Conservation (phyloP, 2,797 vertebrate species). For the Hephaestus fuliginosus region DNA sequence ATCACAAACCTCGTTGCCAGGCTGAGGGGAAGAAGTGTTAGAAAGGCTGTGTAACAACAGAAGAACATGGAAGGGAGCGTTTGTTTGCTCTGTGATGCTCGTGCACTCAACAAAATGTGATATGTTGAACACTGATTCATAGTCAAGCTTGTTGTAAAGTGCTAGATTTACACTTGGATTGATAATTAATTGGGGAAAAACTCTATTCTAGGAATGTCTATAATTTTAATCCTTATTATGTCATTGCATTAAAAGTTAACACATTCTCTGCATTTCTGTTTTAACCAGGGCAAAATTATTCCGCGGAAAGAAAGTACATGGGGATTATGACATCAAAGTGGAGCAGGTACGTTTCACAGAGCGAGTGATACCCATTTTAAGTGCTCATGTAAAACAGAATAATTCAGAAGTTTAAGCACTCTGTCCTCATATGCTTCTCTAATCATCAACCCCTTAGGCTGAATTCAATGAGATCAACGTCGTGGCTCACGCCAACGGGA, state of each 20-base stretch:
- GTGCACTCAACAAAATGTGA: slow-evolving; percentile 3
- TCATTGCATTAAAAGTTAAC: background rate
- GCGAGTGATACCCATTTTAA: slow-evolving; percentile 22
- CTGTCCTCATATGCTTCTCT: slow-evolving; percentile 24
- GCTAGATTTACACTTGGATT: background rate
- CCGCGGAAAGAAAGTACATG: slow-evolving; percentile 93
- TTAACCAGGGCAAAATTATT: slow-evolving; percentile 92
- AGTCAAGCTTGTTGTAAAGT: slow-evolving; percentile 14
- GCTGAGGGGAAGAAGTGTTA: slow-evolving; percentile 28
- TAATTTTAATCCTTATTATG: slow-evolving; percentile 1
- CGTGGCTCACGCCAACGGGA: slow-evolving; percentile 93
- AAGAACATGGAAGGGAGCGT: slow-evolving; percentile 19
- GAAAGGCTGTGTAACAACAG: slow-evolving; percentile 15
- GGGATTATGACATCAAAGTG: slow-evolving; percentile 96
- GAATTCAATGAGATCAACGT: slow-evolving; percentile 97
- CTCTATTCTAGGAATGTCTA: background rate
- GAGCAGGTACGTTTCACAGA: slow-evolving; percentile 90
- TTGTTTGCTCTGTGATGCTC: slow-evolving; percentile 6
- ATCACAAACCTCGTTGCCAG: background rate
- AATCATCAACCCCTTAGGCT: slow-evolving; percentile 83
- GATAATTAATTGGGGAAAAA: slow-evolving; percentile 9
- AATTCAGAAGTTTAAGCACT: slow-evolving; percentile 8
- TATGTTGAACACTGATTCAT: slow-evolving; percentile 3
- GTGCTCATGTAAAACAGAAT: slow-evolving; percentile 8
- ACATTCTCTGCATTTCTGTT: slow-evolving; percentile 28